Evolutionary conservation across 2,113 vertebrate species (phyloP).

Genomic region (Protobothrops mucrosquamatus): DNA sequence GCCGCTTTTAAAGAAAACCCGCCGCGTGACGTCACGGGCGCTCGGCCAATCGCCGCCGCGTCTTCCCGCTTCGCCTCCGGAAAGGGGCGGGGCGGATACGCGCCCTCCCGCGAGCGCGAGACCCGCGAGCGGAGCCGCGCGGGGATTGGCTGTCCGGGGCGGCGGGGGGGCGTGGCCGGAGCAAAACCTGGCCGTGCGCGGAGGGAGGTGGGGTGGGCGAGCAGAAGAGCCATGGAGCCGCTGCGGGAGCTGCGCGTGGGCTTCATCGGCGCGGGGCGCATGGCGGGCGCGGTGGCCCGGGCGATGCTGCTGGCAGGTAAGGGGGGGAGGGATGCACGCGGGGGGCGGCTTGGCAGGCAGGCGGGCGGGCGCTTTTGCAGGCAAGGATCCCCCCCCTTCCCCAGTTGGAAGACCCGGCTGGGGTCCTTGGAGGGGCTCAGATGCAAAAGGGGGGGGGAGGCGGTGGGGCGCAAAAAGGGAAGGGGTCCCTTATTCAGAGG

Average conservation of each 20-base stretch:
- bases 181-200: fast-evolving
- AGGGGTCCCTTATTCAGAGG: too few species aligned
- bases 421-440: background rate
- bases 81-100: fast-evolving
- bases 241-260: slow-evolving; percentile 48
- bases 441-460: background rate
- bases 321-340: background rate
- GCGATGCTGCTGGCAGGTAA: slow-evolving; percentile 69
- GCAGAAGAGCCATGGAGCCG: slow-evolving; percentile 40
- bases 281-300: slow-evolving; percentile 66
- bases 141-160: background rate
- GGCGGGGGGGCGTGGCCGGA: background rate
- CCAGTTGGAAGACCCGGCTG: background rate
- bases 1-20: background rate
- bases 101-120: background rate
- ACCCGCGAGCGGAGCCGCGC: background rate
- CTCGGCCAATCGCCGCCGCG: background rate
- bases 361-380: too few species aligned
- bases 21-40: background rate
- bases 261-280: slow-evolving; percentile 71
- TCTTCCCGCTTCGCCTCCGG: background rate
- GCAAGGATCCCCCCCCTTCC: background rate
- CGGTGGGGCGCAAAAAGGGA: background rate
- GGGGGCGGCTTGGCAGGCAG: too few species aligned
- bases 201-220: fast-evolving